Base-by-base conservation (phyloP, 2,888 invertebrate genomes). In the Dromius quadrimaculatus region DNA sequence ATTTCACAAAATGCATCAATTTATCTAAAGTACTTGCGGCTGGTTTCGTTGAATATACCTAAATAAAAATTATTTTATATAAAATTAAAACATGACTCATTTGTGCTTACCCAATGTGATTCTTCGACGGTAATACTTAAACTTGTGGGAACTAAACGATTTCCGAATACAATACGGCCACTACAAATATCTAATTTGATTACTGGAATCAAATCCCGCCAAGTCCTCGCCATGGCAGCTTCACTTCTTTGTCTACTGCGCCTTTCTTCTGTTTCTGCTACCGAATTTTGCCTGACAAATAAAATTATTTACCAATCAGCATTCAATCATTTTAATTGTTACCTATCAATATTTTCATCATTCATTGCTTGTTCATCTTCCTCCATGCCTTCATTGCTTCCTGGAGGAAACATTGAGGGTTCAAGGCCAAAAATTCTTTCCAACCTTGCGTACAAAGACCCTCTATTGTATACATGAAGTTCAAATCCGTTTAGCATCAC, bases 171-270 rank as follows among this genome's bases (percentile, higher is more conserved):
- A 73, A 97, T 86, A 73, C 97, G 90, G 54, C 70, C 70, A 17
- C 41, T 28, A 43, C 96, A 96, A 61, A 98, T 89, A 80, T 98
- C 97, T 74, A 96, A 87, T 85, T 98, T 98, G 72, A 97, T 97
- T 65, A 97, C 96, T 32, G 98, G 98, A 79, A 98, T 94, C 74
- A 98, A 88, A 84, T 97, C 97, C 73, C 97, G 86, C 98, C 97
- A 98, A 1, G 94, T 94, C 75, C 93, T 87, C 2, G 93, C 93
- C 84, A 93, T 90, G 72, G 92, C 92, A 5, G 93, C 93, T 78
- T 93, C 93, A 1, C 93, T 90, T 74, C 91, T 85, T 73, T 84
- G 68, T 6, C 61, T 3, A 13, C 22, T 54, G 2, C 50, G 23
- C 1, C 23, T 4, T 0, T 54, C 50, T 23, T 54, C 41, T 84